phyloP scores from a whole-genome alignment of 2,113 vertebrate genomes.

The Romanogobio albipinnatus region DNA sequence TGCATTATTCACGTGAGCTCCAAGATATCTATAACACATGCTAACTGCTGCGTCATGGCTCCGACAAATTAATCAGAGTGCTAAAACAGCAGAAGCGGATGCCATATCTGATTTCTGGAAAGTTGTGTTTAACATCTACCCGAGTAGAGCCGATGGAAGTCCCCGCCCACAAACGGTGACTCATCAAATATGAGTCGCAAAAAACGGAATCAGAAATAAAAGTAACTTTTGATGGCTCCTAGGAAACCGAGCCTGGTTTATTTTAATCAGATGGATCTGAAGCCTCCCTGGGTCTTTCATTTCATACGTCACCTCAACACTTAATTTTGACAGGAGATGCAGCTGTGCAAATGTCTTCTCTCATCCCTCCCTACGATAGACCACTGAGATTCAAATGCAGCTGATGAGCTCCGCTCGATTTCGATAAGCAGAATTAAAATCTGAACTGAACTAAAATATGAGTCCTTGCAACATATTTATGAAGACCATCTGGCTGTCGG shows the following conservation, averaged over 20 bases:
- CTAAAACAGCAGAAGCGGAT: not conserved
- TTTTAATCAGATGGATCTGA: not conserved
- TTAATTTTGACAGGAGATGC: not conserved
- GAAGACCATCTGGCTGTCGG: slow-evolving; percentile 39
- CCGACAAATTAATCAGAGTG: not conserved
- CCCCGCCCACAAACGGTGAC: not conserved
- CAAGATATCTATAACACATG: not conserved
- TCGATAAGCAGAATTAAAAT: slow-evolving; percentile 16
- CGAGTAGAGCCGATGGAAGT: not conserved
- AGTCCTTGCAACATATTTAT: slow-evolving; percentile 33
- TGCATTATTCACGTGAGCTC: not conserved
- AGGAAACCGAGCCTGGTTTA: not conserved
- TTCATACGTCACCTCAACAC: slow-evolving; percentile 4
- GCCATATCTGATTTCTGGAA: not conserved
- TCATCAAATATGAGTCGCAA: not conserved
- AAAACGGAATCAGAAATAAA: not conserved
- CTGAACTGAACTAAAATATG: slow-evolving; percentile 36
- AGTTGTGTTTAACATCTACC: not conserved
- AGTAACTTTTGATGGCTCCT: not conserved
- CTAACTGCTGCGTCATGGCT: not conserved
- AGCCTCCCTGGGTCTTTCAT: not conserved
- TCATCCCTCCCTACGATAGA: not conserved
- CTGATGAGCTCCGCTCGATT: slow-evolving; percentile 36
- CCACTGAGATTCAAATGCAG: slow-evolving; percentile 4
- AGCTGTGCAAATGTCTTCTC: slow-evolving; percentile 17